Base-by-base conservation (phyloP, 2,797 vertebrate genomes). In the Gobionotothen gibberifrons region DNA sequence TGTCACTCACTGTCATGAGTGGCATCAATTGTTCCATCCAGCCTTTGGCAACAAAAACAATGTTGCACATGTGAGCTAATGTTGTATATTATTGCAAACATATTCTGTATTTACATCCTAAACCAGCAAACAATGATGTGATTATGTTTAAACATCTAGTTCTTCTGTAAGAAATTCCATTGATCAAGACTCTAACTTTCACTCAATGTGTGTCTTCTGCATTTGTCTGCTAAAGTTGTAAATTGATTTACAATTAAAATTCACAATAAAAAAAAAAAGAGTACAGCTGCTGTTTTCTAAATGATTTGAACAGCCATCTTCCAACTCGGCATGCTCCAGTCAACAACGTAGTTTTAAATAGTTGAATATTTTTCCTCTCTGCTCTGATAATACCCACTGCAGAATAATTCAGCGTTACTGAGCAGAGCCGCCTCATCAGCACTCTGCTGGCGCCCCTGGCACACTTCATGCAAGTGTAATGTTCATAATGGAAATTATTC, bases 351-450 rank as follows among this genome's bases (percentile, higher is more conserved):
- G 19, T 42, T 48, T 71, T 56, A 32, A 0, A 0, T 49, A 0
- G 26, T 16, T 36, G 7, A 17, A 22, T 21, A n/a, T 53, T 15
- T 17, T 22, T 43, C 43, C 43, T 55, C 15, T 57, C 4, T 29
- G 2, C 42, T 54, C 51, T 51, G 58, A 40, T 64, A 14, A 26
- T 10, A 60, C 10, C 1, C 12, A 2, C 8, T 3, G 21, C 51
- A 66, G 42, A 54, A 63, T 46, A 44, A 79, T 76, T 55, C 68
- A 26, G 42, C 44, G 11, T 64, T 10, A 32, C 52, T 9, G 32
- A 63, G 62, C 63, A 8, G 39, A 72, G 46, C 51, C 14, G 36
- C 57, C 4, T 66, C 14, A 9, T 82, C 79, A 74, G 61, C 71
- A 59, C 71, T 70, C 62, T 52, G 72, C 53, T 26, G 19, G 52